Evolutionary conservation across 2,797 vertebrate species (phyloP), one percentile per base, ranked within the genome.

Genomic region (Tokudaia tokunoshimensis): DNA sequence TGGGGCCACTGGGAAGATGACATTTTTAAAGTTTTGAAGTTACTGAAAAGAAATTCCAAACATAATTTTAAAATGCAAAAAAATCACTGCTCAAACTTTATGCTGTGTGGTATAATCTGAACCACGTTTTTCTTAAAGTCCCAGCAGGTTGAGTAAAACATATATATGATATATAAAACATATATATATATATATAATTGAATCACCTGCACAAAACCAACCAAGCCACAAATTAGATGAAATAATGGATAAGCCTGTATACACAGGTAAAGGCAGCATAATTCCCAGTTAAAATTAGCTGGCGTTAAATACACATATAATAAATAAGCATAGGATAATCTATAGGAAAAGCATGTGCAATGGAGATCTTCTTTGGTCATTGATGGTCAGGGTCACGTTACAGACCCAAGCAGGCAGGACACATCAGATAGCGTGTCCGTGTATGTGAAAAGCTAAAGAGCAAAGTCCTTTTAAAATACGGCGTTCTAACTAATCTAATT

Each of bases 291-390:
- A 94, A 97, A 98, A 98, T 97, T 96, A 96, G 80, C 96, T 98
- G 9, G 96, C 98, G 96, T 98, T 98, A 98, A 98, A 98, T 98
- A 97, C 6, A 26, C 84, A 80, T 78, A 72, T 4, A 88, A 91
- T 96, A 98, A 88, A 91, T 96, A 98, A 98, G 90, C 78, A 88
- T 75, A 96, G 79, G 96, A 97, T 93, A 24, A 86, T 94, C 97
- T 97, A 94, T 91, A 93, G 10, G 76, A 80, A 94, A 93, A 72
- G 75, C 78, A 83, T 57, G 37, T 91, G 47, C 50, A 57, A 13
- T 52, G 31, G 31, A 29, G 22, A 9, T 29, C 29, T 29, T 20
- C 67, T 50, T n/a, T 47, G 44, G 13, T 50, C 63, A 24, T 9
- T 34, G 34, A 41, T 61, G 37, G 19, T 14, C 17, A 61, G 19